Evolutionary conservation across 2,888 invertebrate genomes (phyloP).

Genomic region (Sphaeridia pumilis): DNA sequence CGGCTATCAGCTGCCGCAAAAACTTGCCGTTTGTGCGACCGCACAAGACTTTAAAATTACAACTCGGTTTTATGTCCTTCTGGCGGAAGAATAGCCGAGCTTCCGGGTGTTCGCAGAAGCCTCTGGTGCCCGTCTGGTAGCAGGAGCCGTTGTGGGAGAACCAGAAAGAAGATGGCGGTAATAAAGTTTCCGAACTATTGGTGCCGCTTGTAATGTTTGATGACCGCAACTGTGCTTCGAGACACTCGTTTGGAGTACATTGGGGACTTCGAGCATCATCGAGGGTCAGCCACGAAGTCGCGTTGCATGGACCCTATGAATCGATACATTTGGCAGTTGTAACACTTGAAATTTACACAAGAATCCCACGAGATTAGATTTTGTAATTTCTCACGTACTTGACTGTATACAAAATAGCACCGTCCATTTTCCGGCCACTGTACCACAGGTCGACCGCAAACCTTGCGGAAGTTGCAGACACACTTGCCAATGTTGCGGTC

Average conservation of each 20-base stretch:
- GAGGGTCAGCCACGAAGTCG: slow-evolving; percentile 9
- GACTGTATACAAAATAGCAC: slow-evolving; percentile 14
- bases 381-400: no score
- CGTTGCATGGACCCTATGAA: slow-evolving; percentile 10
- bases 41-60: slow-evolving; percentile 6
- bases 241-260: slow-evolving; percentile 8
- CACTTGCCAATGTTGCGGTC: slow-evolving; percentile 1
- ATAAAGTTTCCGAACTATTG: no score
- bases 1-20: background rate
- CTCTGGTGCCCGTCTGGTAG: slow-evolving; percentile 6
- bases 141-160: slow-evolving; percentile 12
- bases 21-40: background rate
- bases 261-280: background rate
- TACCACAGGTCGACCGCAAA: slow-evolving; percentile 12
- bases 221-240: slow-evolving; percentile 1
- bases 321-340: background rate
- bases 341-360: background rate
- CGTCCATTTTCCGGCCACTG: slow-evolving; percentile 5
- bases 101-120: slow-evolving; percentile 3
- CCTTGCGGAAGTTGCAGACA: slow-evolving; percentile 13
- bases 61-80: slow-evolving; percentile 7
- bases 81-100: slow-evolving; percentile 4
- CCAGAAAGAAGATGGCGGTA: no score
- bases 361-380: no score
- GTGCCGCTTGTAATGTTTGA: slow-evolving; percentile 8